Base-by-base conservation (phyloP, 2,888 invertebrate species). In the Drosophila aldrichi region DNA sequence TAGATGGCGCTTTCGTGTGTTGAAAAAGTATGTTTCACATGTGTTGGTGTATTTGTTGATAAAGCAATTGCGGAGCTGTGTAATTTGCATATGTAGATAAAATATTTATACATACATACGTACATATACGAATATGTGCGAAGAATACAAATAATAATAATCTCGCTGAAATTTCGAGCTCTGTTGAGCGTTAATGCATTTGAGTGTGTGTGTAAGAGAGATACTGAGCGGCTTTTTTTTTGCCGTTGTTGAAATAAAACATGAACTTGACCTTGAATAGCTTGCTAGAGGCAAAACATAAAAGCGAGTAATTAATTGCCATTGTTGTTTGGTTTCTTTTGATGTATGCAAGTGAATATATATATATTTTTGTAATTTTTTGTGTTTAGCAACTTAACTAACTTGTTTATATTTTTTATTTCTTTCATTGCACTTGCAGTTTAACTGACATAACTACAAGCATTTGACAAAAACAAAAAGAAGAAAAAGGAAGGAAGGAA, bases 261-360 rank as follows among this genome's bases (percentile, higher is more conserved):
- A 79, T 90, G 90, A 90, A 87, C 90, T 87, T 87, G 90, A 88
- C 90, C 90, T 87, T 87, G 79, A 73, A 63, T 59, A 57, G 65
- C 34, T 57, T 66, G 61, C 48, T 61, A 63, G 65, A 75, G 52
- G 49, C 79, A 66, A 77, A 75, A 62, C 77, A 82, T 81, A 58
- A 74, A 77, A 74, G 74, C 70, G 61, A 70, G 56, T 66, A 70
- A 68, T 81, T 77, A 77, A 77, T 77, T 64, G 70, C 34, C 36
- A 40, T 70, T 67, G 38, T 54, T 46, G 38, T 54, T 46, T 66
- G 54, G 34, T 38, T 29, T 51, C 5, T 69, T 38, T 51, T 43
- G 38, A n/a, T 52, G 22, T 41, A 10, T 40, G 20, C 9, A n/a
- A 29, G 22, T 54, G 36, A 52, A 52, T 60, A 38, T 41, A n/a